Evolutionary conservation across 2,797 vertebrate genomes (phyloP).

Genomic region (Phaenicophaeus curvirostris): DNA sequence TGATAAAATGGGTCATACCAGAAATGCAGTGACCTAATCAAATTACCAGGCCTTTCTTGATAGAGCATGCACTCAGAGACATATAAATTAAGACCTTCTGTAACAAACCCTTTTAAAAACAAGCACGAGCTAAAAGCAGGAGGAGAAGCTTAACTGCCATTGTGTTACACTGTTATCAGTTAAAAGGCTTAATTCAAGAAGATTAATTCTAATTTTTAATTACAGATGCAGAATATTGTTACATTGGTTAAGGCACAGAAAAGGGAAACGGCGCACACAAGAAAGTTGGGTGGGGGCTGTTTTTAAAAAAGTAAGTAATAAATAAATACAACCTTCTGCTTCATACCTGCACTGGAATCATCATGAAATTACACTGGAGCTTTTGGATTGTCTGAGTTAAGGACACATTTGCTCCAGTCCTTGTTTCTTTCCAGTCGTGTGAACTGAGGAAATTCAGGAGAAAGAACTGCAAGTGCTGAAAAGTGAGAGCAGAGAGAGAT

Average conservation of each 20-base stretch:
- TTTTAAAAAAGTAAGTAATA: background rate
- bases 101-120: background rate
- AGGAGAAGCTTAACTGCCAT: background rate
- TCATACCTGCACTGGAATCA: conserved; percentile 26
- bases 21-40: conserved; percentile 35
- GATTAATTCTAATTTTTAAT: conserved; percentile 49
- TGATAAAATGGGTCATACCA: conserved; percentile 43
- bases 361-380: background rate
- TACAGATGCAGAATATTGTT: conserved; percentile 37
- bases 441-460: background rate
- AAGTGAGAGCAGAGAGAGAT: background rate
- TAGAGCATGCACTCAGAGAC: background rate
- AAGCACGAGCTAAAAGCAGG: background rate
- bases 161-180: background rate
- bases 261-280: background rate
- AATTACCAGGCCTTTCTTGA: conserved; percentile 10
- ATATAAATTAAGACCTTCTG: background rate
- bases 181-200: conserved; percentile 19
- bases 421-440: background rate
- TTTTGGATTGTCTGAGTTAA: conserved; percentile 15
- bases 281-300: background rate
- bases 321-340: background rate
- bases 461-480: background rate
- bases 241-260: background rate
- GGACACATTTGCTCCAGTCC: background rate